Evolutionary conservation across 2,797 vertebrate genomes (phyloP).

Genomic region (Brachymystax lenok): DNA sequence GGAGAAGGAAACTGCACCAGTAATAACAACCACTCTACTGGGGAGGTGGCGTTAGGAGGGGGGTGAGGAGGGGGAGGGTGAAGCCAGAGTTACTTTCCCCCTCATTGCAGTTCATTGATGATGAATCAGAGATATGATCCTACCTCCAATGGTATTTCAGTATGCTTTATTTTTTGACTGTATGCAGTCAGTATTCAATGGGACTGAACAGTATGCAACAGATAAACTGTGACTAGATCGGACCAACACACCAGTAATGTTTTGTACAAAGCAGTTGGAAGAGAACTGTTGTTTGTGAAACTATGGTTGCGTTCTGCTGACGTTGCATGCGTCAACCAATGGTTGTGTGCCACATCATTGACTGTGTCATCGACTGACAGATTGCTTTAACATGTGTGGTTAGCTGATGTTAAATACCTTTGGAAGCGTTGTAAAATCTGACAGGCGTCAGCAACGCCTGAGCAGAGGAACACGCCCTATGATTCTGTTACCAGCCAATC

Average conservation of each 20-base stretch:
- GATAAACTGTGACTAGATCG: neutral
- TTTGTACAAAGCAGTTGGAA: neutral
- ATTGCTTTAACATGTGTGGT: too few species aligned
- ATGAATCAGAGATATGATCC: conserved; percentile 61
- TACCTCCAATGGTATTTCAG: neutral
- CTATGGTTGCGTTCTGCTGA: neutral
- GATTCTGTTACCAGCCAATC: too few species aligned
- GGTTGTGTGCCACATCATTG: too few species aligned
- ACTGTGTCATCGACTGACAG: too few species aligned
- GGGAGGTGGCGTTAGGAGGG: neutral
- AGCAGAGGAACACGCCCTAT: too few species aligned
- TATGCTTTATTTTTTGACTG: neutral
- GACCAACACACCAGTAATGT: neutral
- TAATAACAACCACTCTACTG: conserved; percentile 54
- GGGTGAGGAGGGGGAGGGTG: conserved; percentile 3
- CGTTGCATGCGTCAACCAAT: too few species aligned
- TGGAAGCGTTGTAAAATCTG: too few species aligned
- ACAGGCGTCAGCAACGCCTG: too few species aligned
- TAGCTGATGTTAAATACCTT: too few species aligned
- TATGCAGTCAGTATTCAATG: neutral
- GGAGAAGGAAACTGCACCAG: conserved; percentile 24
- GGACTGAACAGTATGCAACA: neutral
- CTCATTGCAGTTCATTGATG: conserved; percentile 49
- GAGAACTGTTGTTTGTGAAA: neutral
- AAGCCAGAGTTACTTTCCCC: conserved; percentile 2